Evolutionary conservation across 2,888 invertebrate genomes (phyloP), one percentile per base, ranked within the genome.

Genomic region (Andrena camellia): DNA sequence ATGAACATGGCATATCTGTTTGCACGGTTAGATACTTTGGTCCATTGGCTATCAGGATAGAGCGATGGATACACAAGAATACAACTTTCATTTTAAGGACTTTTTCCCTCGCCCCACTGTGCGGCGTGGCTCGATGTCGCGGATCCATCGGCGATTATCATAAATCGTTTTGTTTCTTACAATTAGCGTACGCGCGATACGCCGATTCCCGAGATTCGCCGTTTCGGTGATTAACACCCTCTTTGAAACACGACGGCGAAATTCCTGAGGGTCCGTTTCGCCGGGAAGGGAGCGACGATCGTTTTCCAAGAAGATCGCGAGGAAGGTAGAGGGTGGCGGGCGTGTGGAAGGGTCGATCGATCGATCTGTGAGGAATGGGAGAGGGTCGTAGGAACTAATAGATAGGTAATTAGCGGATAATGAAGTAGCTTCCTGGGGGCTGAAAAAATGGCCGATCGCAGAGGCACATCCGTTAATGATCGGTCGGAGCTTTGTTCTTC

Each of bases 391-490:
- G 57, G 57, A 69, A 75, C 73, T 78, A 84, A 84, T 84, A 78
- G 80, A 74, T 78, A 59, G 81, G 82, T 85, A 87, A 87, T 87
- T 87, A 87, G 85, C 57, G 83, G 80, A 87, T 85, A 87, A 87
- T 78, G 75, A 77, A 87, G 80, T 68, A 80, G 75, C 76, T 60
- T 76, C 62, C 73, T 23, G 64, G n/a, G 67, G 78, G 54, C 31
- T 26, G 66, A 83, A 83, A 82, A 79, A 78, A 71, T 78, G 62
- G 67, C 60, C 42, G 64, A 80, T 87, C 83, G 62, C 6, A 60
- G 48, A n/a, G 69, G 50, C 31, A 60, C 67, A 80, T 78, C 78
- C 84, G 69, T 68, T 85, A 83, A 83, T 81, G 81, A 88, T 87
- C 89, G 86, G 86, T 88, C 88, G 71, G 7, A 8, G 66, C 84